Conservation (phyloP, 2,888 invertebrate species). For the Rugalucina vietnamica region DNA sequence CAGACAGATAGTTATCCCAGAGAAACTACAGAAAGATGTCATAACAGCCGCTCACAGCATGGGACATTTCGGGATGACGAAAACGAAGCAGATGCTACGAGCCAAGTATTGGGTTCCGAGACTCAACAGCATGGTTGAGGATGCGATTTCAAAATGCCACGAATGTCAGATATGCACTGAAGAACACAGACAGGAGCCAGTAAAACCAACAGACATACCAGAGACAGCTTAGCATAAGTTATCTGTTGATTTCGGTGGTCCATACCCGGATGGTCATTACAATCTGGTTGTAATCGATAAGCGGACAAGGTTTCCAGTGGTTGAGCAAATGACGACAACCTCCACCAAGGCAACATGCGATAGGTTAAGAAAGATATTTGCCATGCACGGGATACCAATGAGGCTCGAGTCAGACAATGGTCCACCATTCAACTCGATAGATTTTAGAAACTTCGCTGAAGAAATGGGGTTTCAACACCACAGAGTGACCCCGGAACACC, state of each 20-base stretch:
- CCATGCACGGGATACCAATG: constrained; percentile 22
- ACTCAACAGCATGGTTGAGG: no score
- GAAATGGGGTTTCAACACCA: constrained; percentile 5
- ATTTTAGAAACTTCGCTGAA: constrained; percentile 27
- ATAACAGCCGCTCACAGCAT: constrained; percentile 26
- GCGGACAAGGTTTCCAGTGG: constrained; percentile 16
- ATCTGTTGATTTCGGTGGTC: constrained; percentile 32
- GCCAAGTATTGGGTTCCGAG: no score
- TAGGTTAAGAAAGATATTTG: constrained; percentile 8
- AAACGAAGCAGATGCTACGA: no score
- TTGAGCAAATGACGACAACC: constrained; percentile 15
- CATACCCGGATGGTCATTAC: no score
- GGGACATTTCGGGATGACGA: constrained; percentile 32
- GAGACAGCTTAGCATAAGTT: constrained; percentile 23
- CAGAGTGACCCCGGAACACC: neutral
- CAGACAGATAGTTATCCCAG: constrained; percentile 20
- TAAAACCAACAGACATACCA: constrained; percentile 23
- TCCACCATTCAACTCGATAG: neutral
- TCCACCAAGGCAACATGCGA: neutral
- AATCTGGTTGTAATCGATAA: neutral
- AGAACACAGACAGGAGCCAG: constrained; percentile 30
- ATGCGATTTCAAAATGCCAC: constrained; percentile 16
- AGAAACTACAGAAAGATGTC: constrained; percentile 12
- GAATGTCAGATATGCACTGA: constrained; percentile 39
- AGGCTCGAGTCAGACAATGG: constrained; percentile 2